Percentiles rank a stretch among this genome's conserved stretches.
phyloP scores from a whole-genome alignment of 2,888 invertebrate genomes.

The Pteria penguin region DNA sequence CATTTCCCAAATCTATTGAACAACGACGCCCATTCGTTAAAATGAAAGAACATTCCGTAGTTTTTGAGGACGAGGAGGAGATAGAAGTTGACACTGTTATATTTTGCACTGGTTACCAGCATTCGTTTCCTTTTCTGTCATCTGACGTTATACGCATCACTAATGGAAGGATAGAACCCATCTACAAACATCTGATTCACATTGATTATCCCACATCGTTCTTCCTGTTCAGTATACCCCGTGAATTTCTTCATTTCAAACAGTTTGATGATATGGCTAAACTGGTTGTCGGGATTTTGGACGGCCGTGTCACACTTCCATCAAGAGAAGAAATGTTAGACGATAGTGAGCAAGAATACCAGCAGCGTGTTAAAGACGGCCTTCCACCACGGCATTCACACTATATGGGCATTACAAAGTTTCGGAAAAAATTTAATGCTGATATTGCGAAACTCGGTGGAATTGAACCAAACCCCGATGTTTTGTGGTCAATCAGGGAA shows the following conservation, averaged over 20 bases:
- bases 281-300: constrained; percentile 14
- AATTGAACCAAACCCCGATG: constrained; percentile 2
- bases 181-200: constrained; percentile 92
- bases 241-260: constrained; percentile 18
- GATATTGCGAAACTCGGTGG: constrained; percentile 26
- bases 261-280: constrained; percentile 23
- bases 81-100: constrained; percentile 29
- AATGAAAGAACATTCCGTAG: constrained; percentile 8
- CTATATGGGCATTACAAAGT: constrained; percentile 23
- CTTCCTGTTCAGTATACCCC: constrained; percentile 76
- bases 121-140: constrained; percentile 30
- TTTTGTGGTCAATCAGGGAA: constrained; percentile 12
- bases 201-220: constrained; percentile 86
- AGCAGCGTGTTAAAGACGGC: constrained; percentile 18
- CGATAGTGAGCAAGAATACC: constrained; percentile 31
- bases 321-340: constrained; percentile 30
- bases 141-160: constrained; percentile 13
- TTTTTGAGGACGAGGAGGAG: constrained; percentile 17
- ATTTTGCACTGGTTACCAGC: constrained; percentile 39
- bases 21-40: constrained; percentile 1
- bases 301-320: constrained; percentile 26
- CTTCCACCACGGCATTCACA: constrained; percentile 22
- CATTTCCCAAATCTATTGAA: constrained; percentile 11
- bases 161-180: constrained; percentile 84
- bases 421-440: constrained; percentile 24